Evolutionary conservation across 2,113 vertebrate genomes (phyloP).

Genomic region (Campylomormyrus numenius): DNA sequence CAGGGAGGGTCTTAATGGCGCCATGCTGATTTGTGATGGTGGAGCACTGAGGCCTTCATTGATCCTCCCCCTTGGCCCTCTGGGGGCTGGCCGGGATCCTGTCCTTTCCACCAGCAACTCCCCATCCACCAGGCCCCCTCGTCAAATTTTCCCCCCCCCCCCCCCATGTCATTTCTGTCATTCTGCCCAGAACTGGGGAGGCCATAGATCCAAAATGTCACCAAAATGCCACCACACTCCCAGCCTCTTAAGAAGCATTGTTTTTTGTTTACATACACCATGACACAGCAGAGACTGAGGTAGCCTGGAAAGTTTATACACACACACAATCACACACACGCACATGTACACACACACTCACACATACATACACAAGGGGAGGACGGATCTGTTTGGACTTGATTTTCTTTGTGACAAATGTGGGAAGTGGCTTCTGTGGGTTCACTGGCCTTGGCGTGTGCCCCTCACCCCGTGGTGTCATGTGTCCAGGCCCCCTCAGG

Average conservation of each 20-base stretch:
- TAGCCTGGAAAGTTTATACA: conserved; percentile 27
- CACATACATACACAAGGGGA: background rate
- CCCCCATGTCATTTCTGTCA: background rate
- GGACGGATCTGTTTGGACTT: conserved; percentile 7
- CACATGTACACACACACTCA: background rate
- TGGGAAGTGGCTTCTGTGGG: background rate
- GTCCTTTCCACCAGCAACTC: background rate
- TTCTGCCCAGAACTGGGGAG: background rate
- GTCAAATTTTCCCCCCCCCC: background rate
- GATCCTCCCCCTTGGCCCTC: background rate
- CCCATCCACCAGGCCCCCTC: background rate
- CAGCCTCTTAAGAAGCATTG: background rate
- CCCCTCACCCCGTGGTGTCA: no score
- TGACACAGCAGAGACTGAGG: conserved; percentile 22
- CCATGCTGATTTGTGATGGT: background rate
- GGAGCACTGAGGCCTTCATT: background rate
- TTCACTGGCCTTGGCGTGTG: background rate
- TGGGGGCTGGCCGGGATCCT: background rate
- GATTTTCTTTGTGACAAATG: conserved; percentile 9
- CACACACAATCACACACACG: conserved; percentile 15
- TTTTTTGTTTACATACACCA: background rate
- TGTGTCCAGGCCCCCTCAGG: conserved; percentile 11
- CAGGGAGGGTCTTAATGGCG: background rate
- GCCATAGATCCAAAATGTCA: background rate
- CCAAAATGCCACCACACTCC: background rate